Evolutionary conservation across 2,113 vertebrate species (phyloP), one percentile per base, ranked within the genome.

Genomic region (Elaphurus davidianus): DNA sequence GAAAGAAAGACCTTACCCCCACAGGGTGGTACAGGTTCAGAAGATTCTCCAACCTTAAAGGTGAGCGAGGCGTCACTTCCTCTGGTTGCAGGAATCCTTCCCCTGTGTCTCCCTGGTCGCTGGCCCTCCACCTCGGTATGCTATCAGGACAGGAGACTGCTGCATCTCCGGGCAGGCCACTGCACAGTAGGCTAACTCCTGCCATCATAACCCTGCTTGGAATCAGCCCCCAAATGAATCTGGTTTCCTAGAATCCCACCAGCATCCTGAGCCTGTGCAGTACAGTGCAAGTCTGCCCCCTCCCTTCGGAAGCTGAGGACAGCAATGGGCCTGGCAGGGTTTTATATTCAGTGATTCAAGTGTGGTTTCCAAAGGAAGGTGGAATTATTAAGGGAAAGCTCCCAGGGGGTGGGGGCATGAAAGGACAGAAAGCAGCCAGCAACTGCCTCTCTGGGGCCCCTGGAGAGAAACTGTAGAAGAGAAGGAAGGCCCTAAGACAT

Each of bases 271-370:
- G 47, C 43, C 59, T 21, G 25, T 13, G 9, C 4, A 86, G 33
- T 55, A 40, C 28, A 64, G 89, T 52, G 50, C 90, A 97, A 97
- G 96, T 67, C 92, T 95, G 95, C 88, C 97, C 96, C 82, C 92
- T 98, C 96, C 95, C 74, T 97, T 94, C 59, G 14, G 67, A 90
- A 85, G 59, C 84, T 1, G 60, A 97, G 76, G 97, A 96, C 82
- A 86, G 94, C 97, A 96, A 8, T 40, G 54, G 62, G 15, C 52
- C 82, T 64, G 14, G 16, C 55, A 59, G 78, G 84, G 74, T 74
- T 85, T 76, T 25, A 6, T 13, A 10, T 30, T 71, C n/a, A 25
- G 15, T 7, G 4, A 16, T 62, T 47, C 59, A 30, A 3, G 11
- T 33, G 36, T 3, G 3, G 50, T 54, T 84, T 55, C 81, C 59